Evolutionary conservation across 2,888 invertebrate genomes (phyloP).

Genomic region (Rhagium mordax): DNA sequence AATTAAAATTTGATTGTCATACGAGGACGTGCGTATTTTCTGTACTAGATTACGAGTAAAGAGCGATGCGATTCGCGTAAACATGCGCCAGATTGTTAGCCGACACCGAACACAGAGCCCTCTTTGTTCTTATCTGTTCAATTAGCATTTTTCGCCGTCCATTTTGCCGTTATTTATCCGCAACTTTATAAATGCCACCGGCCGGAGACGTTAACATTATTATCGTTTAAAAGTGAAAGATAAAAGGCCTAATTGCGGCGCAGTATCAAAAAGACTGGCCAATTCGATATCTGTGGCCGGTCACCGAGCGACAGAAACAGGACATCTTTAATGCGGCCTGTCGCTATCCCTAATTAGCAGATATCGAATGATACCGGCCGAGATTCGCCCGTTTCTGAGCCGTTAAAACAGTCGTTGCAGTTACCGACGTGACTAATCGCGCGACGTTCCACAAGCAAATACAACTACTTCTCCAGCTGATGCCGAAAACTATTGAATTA

Average conservation of each 20-base stretch:
- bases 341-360: conserved; percentile 53
- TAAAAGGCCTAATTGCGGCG: conserved; percentile 54
- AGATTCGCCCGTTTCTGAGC: conserved; percentile 41
- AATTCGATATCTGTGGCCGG: conserved; percentile 37
- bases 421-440: not conserved
- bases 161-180: conserved; percentile 42
- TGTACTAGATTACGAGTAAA: too few species aligned
- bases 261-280: conserved; percentile 51
- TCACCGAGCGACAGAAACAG: conserved; percentile 38
- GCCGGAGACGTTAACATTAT: conserved; percentile 48
- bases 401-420: conserved; percentile 49
- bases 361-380: conserved; percentile 44
- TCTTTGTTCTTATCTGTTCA: conserved; percentile 28
- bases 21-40: too few species aligned
- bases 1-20: too few species aligned
- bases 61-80: not conserved
- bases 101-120: not conserved
- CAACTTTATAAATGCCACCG: conserved; percentile 45
- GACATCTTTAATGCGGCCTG: conserved; percentile 39
- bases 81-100: not conserved
- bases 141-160: conserved; percentile 35
- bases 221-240: conserved; percentile 50
- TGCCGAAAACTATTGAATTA: too few species aligned
- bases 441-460: too few species aligned
- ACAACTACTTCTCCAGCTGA: too few species aligned